A percentile compares a stretch with the other conserved stretches of the same genome.
Conservation (phyloP, 92 coral and sea anemone species). For the Porites rus region DNA sequence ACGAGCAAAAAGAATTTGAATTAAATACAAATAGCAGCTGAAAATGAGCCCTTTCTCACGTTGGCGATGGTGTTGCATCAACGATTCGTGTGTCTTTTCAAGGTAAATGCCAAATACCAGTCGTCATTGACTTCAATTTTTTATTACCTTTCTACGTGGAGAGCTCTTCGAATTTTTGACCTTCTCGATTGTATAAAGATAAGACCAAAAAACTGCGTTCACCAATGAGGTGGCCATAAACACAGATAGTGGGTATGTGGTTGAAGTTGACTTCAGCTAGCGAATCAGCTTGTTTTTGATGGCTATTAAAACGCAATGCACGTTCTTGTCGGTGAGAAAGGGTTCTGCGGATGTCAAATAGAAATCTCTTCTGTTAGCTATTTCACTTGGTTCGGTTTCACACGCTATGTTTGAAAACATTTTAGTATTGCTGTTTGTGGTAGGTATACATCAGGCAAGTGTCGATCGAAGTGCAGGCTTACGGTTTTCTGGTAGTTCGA, state of each 20-base stretch:
- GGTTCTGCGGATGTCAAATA: background rate
- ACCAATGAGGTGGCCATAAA: slow-evolving; percentile 21
- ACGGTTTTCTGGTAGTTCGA: slow-evolving; percentile 5
- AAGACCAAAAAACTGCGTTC: background rate
- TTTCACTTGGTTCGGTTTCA: slow-evolving; percentile 8
- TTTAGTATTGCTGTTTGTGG: background rate
- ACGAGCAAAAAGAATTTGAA: slow-evolving; percentile 16
- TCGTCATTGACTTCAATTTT: background rate
- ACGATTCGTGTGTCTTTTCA: background rate
- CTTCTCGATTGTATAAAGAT: slow-evolving; percentile 8
- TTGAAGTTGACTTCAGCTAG: slow-evolving; percentile 1
- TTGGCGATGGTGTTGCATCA: background rate
- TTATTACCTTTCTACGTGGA: slow-evolving; percentile 12
- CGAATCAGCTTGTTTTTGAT: slow-evolving; percentile 35
- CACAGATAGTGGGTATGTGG: slow-evolving; percentile 38
- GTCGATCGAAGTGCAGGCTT: slow-evolving; percentile 13
- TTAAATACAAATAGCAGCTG: slow-evolving; percentile 5
- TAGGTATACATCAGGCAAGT: background rate
- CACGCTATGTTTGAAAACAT: slow-evolving; percentile 11
- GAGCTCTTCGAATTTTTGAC: background rate
- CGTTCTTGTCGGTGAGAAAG: background rate
- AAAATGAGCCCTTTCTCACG: background rate
- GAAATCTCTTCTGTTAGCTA: background rate
- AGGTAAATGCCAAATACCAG: background rate
- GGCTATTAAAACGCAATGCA: slow-evolving; percentile 38